Base-by-base conservation (phyloP, 2,113 vertebrate genomes). In the Morone chrysops region DNA sequence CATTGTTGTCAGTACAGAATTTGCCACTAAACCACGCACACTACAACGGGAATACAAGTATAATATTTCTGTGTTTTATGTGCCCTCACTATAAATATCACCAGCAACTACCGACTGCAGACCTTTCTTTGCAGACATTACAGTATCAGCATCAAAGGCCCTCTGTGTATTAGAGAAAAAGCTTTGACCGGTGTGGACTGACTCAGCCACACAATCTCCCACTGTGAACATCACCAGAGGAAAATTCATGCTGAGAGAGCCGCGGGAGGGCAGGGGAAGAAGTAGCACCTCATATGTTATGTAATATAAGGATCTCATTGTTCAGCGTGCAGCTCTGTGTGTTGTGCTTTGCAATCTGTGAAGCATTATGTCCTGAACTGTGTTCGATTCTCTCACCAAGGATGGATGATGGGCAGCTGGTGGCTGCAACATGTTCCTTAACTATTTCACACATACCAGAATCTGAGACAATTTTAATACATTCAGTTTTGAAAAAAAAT, bases 321-420 rank as follows among this genome's bases (percentile, higher is more conserved):
- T 89, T 87, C 85, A 68, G 3, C 83, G 74, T 53, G 75, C 70
- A 41, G 48, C 70, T 72, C 50, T 56, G 67, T 36, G 57, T 75
- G 81, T 70, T 81, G 62, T 60, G 66, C 45, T 62, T 72, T 67
- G 48, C 62, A 74, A 25, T 38, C 80, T 86, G 89, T 25, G 81
- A 84, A n/a, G 60, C 68, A 25, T 73, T 77, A 60, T 69, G 73
- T 10, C 45, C 31, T 31, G 2, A 31, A 63, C 56, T 22, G 73
- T 61, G 70, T 78, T 81, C 16, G 12, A 78, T 75, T 72, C 57
- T 89, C 79, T 61, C 73, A 71, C 74, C 41, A 51, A 38, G 77
- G 70, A 68, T 68, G 66, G 75, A 65, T 62, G 77, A 78, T 56
- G 77, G 80, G 77, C 89, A 92, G 88, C 89, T 87, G 81, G 87